These are phyloP conservation scores for Himalopsyche kuldschensis DNA, from an alignment of 2,888 invertebrate species.

Conservation along the genomic window DNA sequence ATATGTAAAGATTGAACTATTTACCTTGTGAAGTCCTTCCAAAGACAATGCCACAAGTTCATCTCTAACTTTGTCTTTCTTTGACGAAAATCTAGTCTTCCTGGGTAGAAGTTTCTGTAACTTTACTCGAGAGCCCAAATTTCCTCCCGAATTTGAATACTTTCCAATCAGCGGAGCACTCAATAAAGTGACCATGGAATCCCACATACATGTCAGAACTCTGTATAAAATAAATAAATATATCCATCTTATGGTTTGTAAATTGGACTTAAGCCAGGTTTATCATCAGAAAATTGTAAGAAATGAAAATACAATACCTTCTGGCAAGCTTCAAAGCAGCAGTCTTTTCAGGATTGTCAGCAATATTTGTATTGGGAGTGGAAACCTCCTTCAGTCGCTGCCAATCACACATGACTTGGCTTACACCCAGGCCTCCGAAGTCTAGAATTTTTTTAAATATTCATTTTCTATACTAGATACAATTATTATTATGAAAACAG, in stretches of 20 bases:
- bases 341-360: constrained; percentile 70
- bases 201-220: constrained; percentile 89
- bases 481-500: too few species aligned
- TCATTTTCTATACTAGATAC: too few species aligned
- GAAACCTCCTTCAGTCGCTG: constrained; percentile 79
- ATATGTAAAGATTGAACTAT: neutral
- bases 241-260: neutral
- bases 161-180: constrained; percentile 72
- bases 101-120: constrained; percentile 62
- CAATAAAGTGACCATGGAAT: constrained; percentile 84
- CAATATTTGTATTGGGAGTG: constrained; percentile 65
- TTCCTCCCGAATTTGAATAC: constrained; percentile 41
- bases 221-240: constrained; percentile 45
- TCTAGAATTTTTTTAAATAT: constrained; percentile 53
- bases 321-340: constrained; percentile 78
- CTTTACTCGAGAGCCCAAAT: constrained; percentile 46
- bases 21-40: constrained; percentile 84
- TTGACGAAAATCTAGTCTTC: constrained; percentile 51
- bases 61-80: constrained; percentile 68
- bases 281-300: neutral
- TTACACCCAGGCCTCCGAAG: constrained; percentile 80
- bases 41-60: constrained; percentile 82
- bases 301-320: constrained; percentile 47
- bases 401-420: constrained; percentile 86
- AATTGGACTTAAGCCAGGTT: neutral